Base-by-base conservation (phyloP, 2,113 vertebrate genomes). In the Acrocephalus kingi region DNA sequence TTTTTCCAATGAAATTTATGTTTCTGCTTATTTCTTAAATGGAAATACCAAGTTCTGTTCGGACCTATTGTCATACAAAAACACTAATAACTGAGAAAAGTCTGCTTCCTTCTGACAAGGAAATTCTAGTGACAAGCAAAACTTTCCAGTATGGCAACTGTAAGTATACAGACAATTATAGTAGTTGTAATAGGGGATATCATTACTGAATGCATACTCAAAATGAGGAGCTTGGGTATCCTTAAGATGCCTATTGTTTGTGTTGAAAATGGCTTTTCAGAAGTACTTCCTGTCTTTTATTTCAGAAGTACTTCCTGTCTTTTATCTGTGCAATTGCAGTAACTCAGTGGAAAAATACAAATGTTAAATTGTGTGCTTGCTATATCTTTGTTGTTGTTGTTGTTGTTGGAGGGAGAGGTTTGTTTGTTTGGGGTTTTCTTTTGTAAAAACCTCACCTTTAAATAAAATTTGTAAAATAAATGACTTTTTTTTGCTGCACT, bases 361-460 rank as follows among this genome's bases (percentile, higher is more conserved):
- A 66, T 67, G 5, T 4, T 80, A 27, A 61, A 61, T 25, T 25
- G 58, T 61, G 23, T 16, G 22, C 54, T 72, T 80, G 9, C 6
- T 67, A 7, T 0, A 0, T 54, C 1, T 22, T 8, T 61, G 24
- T 31, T 51, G 23, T 22, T 22, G 23, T 22, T 22, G 31, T 59
- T 35, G 13, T 35, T 21, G 2, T 10, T 15, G 5, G 4, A 1
- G 12, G 9, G 6, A 7, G 7, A 56, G 11, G 2, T 13, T 52
- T 52, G 3, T 18, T 21, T 68, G 20, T 3, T 76, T 75, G 7
- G 18, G 9, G 3, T 52, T 9, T 55, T 55, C 9, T 48, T 61
- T 5, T 33, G 30, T 15, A 58, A n/a, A 46, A 77, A 64, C 0
- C 15, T 0, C 23, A 49, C 2, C 5, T 69, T 79, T 85, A 21